Percentiles rank a stretch among this genome's conserved stretches.
Conservation (phyloP, 2,797 vertebrate species). For the Rhynchotus rufescens region DNA sequence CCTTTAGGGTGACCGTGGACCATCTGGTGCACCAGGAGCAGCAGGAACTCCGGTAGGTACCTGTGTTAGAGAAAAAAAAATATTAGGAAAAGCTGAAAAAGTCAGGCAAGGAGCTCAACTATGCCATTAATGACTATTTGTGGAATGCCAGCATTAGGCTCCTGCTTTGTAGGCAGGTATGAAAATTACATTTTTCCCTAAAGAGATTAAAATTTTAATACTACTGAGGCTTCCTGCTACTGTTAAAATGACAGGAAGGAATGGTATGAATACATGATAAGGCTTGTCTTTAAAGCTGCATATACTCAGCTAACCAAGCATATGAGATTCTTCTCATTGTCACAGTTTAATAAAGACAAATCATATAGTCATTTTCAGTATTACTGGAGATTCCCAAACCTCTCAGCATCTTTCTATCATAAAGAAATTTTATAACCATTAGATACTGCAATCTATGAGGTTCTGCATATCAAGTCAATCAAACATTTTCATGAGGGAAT, state of each 20-base stretch:
- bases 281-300: background rate
- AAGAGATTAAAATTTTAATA: background rate
- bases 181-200: background rate
- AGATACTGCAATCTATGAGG: background rate
- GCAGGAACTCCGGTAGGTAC: conserved; percentile 87
- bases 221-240: background rate
- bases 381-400: background rate
- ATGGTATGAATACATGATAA: background rate
- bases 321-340: background rate
- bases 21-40: conserved; percentile 86
- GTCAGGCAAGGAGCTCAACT: background rate
- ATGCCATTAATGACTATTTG: background rate
- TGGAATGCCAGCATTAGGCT: background rate
- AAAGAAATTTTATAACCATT: background rate
- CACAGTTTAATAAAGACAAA: conserved; percentile 23
- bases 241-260: background rate
- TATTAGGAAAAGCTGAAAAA: conserved; percentile 2
- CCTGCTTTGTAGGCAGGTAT: background rate
- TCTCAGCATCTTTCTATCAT: background rate
- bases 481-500: conserved; percentile 22
- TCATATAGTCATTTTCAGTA: background rate
- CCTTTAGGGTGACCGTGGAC: conserved; percentile 91
- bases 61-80: background rate
- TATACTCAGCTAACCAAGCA: background rate
- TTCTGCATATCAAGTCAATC: background rate